phyloP scores from a whole-genome alignment of 2,797 vertebrate species.

The Eospalax fontanierii region DNA sequence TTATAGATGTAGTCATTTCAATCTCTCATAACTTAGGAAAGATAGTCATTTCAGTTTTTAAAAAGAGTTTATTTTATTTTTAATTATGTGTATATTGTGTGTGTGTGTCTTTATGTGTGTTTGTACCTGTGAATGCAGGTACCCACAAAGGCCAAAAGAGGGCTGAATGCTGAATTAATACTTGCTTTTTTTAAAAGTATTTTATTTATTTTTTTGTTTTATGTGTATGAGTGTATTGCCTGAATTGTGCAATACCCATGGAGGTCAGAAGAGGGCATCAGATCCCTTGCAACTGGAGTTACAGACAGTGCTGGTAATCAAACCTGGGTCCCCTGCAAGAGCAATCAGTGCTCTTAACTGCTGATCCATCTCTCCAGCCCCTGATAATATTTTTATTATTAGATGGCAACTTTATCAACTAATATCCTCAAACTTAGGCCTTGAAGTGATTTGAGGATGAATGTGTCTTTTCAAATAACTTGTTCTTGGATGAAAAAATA shows the following conservation, averaged over 20 bases:
- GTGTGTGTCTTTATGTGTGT: background rate
- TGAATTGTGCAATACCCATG: too few relatives aligned
- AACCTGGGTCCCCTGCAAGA: too few relatives aligned
- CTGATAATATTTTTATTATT: background rate
- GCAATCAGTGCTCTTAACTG: too few relatives aligned
- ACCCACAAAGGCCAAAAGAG: too few relatives aligned
- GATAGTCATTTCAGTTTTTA: background rate
- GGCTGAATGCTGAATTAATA: conserved; percentile 16
- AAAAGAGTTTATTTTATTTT: background rate
- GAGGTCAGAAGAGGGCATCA: too few relatives aligned
- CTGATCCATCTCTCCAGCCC: too few relatives aligned
- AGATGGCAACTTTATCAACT: conserved; percentile 39
- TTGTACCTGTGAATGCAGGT: too few relatives aligned
- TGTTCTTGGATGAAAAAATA: conserved; percentile 44
- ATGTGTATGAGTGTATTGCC: too few relatives aligned
- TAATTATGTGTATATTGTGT: background rate
- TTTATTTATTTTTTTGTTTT: too few relatives aligned
- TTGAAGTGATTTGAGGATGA: conserved; percentile 47
- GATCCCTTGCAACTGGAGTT: too few relatives aligned
- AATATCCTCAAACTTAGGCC: background rate
- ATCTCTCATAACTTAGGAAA: conserved; percentile 49
- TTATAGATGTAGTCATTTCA: background rate
- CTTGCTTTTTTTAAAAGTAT: background rate
- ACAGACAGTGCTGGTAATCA: too few relatives aligned
- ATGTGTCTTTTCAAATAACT: conserved; percentile 58